Percentiles rank a stretch among this genome's conserved stretches.
These are phyloP conservation scores for Andrena hattorfiana DNA, from an alignment of 2,888 invertebrate genomes.

Conservation along the genomic window DNA sequence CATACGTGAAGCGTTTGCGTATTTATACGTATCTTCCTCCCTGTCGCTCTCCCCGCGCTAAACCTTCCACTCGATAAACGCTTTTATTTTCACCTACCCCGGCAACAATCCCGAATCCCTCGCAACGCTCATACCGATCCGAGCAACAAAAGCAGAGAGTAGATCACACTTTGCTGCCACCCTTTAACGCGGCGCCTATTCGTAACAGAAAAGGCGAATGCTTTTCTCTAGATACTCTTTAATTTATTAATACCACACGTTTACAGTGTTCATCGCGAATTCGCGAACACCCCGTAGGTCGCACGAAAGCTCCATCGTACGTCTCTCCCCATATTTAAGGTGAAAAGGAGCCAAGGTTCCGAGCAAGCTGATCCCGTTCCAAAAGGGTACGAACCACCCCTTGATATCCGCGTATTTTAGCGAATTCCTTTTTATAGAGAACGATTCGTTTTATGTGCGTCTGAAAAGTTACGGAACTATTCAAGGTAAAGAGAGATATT, in stretches of 20 bases:
- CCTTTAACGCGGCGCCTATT: no score
- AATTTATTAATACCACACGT: neutral
- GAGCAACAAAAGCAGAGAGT: no score
- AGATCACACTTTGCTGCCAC: no score
- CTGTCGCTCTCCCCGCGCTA: neutral
- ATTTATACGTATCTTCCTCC: slow-evolving; percentile 55
- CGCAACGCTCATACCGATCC: no score
- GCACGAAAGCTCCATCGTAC: slow-evolving; percentile 12
- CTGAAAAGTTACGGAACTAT: slow-evolving; percentile 60
- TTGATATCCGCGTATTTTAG: slow-evolving; percentile 35
- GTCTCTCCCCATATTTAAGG: slow-evolving; percentile 15
- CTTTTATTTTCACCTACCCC: neutral
- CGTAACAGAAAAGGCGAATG: no score
- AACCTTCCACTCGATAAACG: neutral
- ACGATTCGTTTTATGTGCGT: slow-evolving; percentile 56
- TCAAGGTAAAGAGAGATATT: slow-evolving; percentile 49
- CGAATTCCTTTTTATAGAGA: slow-evolving; percentile 56
- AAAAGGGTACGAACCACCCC: slow-evolving; percentile 26
- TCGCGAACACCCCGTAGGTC: slow-evolving; percentile 7
- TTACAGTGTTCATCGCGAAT: neutral
- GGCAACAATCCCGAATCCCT: neutral
- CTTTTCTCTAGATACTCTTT: no score
- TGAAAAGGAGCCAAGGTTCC: slow-evolving; percentile 15
- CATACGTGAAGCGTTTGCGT: slow-evolving; percentile 74
- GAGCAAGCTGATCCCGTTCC: slow-evolving; percentile 33